Evolutionary conservation across 2,888 invertebrate genomes (phyloP).

Genomic region (Perizoma flavofasciatum): DNA sequence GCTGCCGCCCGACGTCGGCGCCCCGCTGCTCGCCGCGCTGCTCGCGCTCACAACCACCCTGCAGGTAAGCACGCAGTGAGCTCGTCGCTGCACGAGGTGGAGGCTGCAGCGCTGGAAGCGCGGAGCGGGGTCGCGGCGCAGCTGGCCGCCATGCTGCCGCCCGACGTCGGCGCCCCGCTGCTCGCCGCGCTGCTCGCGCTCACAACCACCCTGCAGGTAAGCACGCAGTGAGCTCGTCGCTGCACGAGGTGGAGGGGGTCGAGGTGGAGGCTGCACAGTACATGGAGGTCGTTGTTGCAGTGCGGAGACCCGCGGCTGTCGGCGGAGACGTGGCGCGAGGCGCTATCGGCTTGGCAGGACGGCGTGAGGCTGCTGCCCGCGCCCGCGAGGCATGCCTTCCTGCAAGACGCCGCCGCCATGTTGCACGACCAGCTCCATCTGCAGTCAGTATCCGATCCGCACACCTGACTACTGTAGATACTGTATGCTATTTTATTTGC

Average conservation of each 20-base stretch:
- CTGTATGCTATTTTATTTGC: neutral
- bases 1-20: too few species aligned
- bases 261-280: neutral
- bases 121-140: slow-evolving; percentile 38
- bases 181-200: slow-evolving; percentile 40
- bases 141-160: slow-evolving; percentile 40
- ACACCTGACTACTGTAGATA: neutral
- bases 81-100: slow-evolving; percentile 32
- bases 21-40: too few species aligned
- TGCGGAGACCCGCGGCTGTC: slow-evolving; percentile 55
- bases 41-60: too few species aligned
- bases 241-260: slow-evolving; percentile 28
- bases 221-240: slow-evolving; percentile 37
- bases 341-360: slow-evolving; percentile 84
- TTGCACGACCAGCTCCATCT: slow-evolving; percentile 16
- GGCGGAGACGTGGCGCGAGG: slow-evolving; percentile 81
- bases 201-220: slow-evolving; percentile 33
- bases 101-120: slow-evolving; percentile 21
- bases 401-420: slow-evolving; percentile 20
- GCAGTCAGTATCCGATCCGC: slow-evolving; percentile 14
- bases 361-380: slow-evolving; percentile 38
- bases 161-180: slow-evolving; percentile 17
- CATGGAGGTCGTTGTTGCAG: slow-evolving; percentile 27
- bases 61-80: too few species aligned
- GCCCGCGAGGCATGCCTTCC: slow-evolving; percentile 21